Conservation (phyloP, 2,113 vertebrate species). For the Anas platyrhynchos region DNA sequence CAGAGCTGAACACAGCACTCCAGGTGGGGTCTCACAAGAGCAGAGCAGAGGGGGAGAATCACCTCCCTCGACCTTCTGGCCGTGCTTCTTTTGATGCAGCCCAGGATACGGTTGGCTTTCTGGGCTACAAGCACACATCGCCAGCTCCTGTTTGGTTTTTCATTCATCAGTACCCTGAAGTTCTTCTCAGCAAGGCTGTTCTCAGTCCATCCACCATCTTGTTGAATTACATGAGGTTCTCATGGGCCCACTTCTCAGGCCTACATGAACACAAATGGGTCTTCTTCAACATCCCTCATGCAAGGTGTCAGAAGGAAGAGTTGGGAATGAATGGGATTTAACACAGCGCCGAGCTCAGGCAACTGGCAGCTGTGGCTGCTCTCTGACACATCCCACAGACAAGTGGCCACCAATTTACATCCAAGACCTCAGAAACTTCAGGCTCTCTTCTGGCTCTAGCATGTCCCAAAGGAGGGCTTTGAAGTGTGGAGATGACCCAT, state of each 20-base stretch:
- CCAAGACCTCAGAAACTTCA: not conserved
- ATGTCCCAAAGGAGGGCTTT: not conserved
- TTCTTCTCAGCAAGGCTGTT: not conserved
- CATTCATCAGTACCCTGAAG: not conserved
- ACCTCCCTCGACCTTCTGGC: not conserved
- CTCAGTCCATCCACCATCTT: not conserved
- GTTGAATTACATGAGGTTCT: not conserved
- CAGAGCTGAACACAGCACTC: too few relatives aligned
- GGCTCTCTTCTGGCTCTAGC: not conserved
- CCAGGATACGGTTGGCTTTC: not conserved
- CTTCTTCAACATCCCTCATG: not conserved
- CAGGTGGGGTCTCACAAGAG: too few relatives aligned
- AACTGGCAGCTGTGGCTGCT: not conserved
- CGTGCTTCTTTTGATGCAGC: not conserved
- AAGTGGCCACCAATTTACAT: not conserved
- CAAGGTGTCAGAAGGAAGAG: not conserved
- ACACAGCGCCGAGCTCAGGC: too few relatives aligned
- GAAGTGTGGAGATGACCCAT: not conserved
- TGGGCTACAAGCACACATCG: not conserved
- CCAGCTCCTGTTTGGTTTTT: not conserved
- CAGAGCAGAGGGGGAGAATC: too few relatives aligned
- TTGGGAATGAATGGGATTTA: not conserved
- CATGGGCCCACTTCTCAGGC: not conserved
- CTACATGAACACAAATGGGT: not conserved
- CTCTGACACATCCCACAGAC: not conserved